Evolutionary conservation across 2,888 invertebrate genomes (phyloP).

Genomic region (Apeira syringaria): DNA sequence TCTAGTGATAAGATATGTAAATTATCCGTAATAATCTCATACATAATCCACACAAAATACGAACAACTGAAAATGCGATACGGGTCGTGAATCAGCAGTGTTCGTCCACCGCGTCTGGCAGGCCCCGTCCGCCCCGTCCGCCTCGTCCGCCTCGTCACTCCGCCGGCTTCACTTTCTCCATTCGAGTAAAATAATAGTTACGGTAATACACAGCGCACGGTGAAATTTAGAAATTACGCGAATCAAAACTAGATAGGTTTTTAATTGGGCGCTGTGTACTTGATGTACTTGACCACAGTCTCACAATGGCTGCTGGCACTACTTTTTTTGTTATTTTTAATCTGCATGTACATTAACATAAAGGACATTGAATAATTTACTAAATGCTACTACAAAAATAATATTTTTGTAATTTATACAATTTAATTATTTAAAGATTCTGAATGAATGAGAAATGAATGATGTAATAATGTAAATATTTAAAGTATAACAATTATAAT

Average conservation of each 20-base stretch:
- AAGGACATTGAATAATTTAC: too few species aligned
- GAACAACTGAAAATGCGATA: not conserved
- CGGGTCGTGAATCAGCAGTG: constrained; percentile 4
- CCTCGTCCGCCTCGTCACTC: constrained; percentile 15
- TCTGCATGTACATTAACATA: too few species aligned
- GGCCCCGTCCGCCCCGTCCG: constrained; percentile 9
- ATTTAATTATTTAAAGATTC: too few species aligned
- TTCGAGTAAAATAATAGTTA: constrained; percentile 56
- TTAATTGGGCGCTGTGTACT: constrained; percentile 13
- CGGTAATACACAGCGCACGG: constrained; percentile 51
- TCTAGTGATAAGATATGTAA: too few species aligned
- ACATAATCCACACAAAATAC: not conserved
- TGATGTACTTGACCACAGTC: not conserved
- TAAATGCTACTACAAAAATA: too few species aligned
- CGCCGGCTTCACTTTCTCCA: constrained; percentile 55
- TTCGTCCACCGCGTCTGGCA: constrained; percentile 17
- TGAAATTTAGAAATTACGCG: constrained; percentile 65
- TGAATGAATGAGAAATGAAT: too few species aligned
- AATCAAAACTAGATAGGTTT: constrained; percentile 27
- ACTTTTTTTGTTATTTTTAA: too few species aligned
- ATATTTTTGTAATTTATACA: too few species aligned
- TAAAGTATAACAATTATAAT: too few species aligned
- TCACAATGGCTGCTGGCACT: not conserved
- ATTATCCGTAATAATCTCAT: too few species aligned
- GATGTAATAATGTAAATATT: too few species aligned